Evolutionary conservation across 2,888 invertebrate genomes (phyloP).

Genomic region (Anthrax anthrax): DNA sequence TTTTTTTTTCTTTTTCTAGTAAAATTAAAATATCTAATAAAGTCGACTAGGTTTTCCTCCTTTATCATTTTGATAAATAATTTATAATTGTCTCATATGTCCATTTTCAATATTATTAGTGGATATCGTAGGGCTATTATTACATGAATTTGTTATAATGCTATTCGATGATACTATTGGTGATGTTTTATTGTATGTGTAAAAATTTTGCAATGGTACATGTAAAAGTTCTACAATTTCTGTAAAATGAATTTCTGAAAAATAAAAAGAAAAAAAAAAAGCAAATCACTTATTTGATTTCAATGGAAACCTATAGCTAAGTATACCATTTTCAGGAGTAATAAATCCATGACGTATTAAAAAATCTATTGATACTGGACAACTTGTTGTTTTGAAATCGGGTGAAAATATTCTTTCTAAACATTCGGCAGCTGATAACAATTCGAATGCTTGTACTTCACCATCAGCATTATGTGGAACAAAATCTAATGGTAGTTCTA

Average conservation of each 20-base stretch:
- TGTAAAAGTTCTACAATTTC: constrained; percentile 75
- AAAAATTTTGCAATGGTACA: constrained; percentile 73
- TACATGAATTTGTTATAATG: background rate
- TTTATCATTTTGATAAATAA: too few species aligned
- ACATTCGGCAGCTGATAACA: constrained; percentile 69
- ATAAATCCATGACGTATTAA: constrained; percentile 81
- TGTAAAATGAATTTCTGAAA: constrained; percentile 70
- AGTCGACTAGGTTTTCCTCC: too few species aligned
- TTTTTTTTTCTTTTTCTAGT: too few species aligned
- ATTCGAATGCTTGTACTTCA: constrained; percentile 83
- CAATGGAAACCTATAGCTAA: background rate
- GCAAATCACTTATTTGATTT: background rate
- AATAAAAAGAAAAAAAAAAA: constrained; percentile 9
- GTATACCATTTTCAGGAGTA: constrained; percentile 72
- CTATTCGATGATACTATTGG: background rate
- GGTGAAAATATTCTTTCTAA: constrained; percentile 65
- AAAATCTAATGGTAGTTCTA: constrained; percentile 81
- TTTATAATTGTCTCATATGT: background rate
- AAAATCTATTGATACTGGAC: constrained; percentile 82
- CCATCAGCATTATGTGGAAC: constrained; percentile 87
- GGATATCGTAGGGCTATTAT: background rate
- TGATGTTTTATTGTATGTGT: constrained; percentile 36
- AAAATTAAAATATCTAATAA: too few species aligned
- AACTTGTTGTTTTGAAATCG: constrained; percentile 88
- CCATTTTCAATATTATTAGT: constrained; percentile 17